A percentile compares a stretch with the other conserved stretches of the same genome.
Evolutionary conservation across 2,888 invertebrate species (phyloP).

Genomic region (Drosophila setosimentum): DNA sequence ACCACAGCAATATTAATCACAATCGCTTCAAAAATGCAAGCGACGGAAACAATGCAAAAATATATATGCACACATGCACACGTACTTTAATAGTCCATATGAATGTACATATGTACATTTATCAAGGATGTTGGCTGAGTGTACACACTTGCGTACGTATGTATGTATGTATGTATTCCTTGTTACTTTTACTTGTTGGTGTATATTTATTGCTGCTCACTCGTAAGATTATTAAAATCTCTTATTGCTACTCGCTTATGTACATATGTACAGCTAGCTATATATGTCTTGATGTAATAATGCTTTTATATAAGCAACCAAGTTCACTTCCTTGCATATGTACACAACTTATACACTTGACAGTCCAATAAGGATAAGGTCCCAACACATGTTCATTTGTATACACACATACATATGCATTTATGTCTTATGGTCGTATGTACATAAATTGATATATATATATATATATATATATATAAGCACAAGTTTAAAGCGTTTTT

Average conservation of each 20-base stretch:
- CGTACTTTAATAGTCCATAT: not conserved
- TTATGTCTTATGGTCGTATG: not conserved
- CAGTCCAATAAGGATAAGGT: constrained; percentile 3
- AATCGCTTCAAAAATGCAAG: not conserved
- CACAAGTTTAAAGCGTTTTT: not conserved
- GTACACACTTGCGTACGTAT: constrained; percentile 1
- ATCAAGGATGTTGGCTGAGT: not conserved
- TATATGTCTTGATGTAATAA: not conserved
- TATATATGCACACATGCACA: not conserved
- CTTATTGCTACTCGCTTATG: not conserved
- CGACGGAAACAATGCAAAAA: not conserved
- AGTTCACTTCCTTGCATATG: not conserved
- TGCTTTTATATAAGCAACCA: not conserved
- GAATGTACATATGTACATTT: not conserved
- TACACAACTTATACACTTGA: not conserved
- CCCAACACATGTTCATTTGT: not conserved
- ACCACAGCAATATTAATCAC: not conserved
- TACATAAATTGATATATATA: not conserved
- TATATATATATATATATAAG: not conserved
- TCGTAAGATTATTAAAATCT: not conserved
- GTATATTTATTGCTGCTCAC: not conserved
- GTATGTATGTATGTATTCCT: too few species aligned
- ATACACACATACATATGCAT: not conserved
- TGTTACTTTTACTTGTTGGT: not conserved
- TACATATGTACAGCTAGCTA: constrained; percentile 1